Percentiles rank a stretch among this genome's conserved stretches.
Conservation (phyloP, 2,888 invertebrate genomes). For the Acleris emargana region DNA sequence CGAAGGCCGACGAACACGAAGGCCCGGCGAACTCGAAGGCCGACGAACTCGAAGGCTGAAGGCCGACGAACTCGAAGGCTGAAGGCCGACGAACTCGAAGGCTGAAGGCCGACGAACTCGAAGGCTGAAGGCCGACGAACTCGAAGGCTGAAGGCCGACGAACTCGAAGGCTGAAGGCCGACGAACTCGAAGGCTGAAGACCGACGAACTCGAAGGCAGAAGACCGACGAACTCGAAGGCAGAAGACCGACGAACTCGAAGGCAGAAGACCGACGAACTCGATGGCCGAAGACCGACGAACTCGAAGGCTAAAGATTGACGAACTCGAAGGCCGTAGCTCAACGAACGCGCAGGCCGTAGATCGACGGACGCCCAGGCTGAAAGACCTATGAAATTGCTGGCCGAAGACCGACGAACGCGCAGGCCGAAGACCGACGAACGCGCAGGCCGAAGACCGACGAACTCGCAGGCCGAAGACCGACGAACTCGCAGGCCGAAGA, state of each 20-base stretch:
- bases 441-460: not conserved
- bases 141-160: not conserved
- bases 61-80: not conserved
- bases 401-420: not conserved
- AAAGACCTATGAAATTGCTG: not conserved
- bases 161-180: slow-evolving; percentile 5
- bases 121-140: slow-evolving; percentile 1
- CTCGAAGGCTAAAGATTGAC: not conserved
- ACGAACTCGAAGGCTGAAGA: slow-evolving; percentile 1
- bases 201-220: not conserved
- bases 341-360: not conserved
- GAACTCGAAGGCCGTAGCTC: not conserved
- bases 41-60: not conserved
- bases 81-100: slow-evolving; percentile 14
- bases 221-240: not conserved
- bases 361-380: not conserved
- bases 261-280: not conserved
- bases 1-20: slow-evolving; percentile 3
- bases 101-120: slow-evolving; percentile 5
- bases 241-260: not conserved
- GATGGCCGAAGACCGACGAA: not conserved
- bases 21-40: not conserved
- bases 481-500: not conserved
- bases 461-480: slow-evolving; percentile 3
- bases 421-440: not conserved